Percentiles rank a stretch among this genome's conserved stretches.
These are phyloP conservation scores for Lateolabrax maculatus DNA, from an alignment of 2,797 vertebrate species.

Conservation along the genomic window DNA sequence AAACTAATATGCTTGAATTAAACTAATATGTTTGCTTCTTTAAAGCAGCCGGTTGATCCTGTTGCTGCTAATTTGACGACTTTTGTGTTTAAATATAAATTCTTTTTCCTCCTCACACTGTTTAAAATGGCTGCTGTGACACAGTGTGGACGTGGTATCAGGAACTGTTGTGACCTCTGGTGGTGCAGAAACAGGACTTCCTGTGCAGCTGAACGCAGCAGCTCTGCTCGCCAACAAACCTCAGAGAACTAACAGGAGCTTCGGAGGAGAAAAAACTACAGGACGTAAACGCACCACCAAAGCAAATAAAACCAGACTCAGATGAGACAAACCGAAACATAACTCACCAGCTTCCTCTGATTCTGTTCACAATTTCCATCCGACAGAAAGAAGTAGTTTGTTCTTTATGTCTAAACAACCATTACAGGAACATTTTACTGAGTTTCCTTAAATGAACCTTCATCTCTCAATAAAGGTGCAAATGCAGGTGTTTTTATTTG, in stretches of 20 bases:
- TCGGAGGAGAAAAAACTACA: neutral
- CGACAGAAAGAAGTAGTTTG: neutral
- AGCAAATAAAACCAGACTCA: neutral
- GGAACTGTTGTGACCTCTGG: neutral
- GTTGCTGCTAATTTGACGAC: neutral
- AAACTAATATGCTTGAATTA: neutral
- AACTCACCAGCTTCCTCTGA: neutral
- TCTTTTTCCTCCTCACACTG: neutral
- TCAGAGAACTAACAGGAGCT: neutral
- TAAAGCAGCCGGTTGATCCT: neutral
- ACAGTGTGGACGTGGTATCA: neutral
- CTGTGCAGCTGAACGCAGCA: neutral
- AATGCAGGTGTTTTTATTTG: neutral
- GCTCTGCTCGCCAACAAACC: neutral
- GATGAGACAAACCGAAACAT: neutral
- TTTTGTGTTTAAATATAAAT: neutral
- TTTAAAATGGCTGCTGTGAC: slow-evolving; percentile 1
- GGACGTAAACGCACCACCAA: neutral
- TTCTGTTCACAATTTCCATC: neutral
- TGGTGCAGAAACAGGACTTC: slow-evolving; percentile 3
- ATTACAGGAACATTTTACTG: neutral
- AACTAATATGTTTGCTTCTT: neutral
- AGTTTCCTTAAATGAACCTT: no score
- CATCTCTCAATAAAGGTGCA: neutral
- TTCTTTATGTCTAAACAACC: no score